These are phyloP conservation scores for Ginglymostoma cirratum DNA, from an alignment of 2,113 vertebrate species.

Conservation along the genomic window DNA sequence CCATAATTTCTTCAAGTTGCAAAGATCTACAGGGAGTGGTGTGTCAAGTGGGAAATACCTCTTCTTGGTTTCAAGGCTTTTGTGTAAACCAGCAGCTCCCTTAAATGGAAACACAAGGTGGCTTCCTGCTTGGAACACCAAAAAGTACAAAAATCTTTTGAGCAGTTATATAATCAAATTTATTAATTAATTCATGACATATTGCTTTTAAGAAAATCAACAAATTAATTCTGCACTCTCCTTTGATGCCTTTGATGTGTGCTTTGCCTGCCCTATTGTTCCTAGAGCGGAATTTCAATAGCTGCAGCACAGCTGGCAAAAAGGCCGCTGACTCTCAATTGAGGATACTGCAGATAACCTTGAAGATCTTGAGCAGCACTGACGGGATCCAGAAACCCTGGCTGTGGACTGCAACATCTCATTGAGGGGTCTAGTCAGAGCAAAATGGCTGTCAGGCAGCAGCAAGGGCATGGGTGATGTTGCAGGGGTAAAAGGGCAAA, in stretches of 20 bases:
- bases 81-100: background rate
- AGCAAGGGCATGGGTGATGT: background rate
- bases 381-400: background rate
- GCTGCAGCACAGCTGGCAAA: background rate
- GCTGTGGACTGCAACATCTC: background rate
- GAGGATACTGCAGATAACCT: background rate
- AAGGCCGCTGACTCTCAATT: background rate
- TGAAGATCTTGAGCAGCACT: background rate
- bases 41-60: background rate
- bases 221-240: background rate
- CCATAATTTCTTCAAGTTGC: background rate
- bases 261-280: too few relatives aligned
- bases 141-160: background rate
- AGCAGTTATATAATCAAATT: background rate
- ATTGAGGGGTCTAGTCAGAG: background rate
- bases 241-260: background rate
- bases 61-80: background rate
- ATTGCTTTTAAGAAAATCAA: background rate
- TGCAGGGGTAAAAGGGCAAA: background rate
- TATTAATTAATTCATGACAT: background rate
- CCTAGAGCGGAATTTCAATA: background rate
- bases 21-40: background rate
- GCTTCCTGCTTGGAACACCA: background rate
- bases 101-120: background rate
- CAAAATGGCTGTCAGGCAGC: background rate